A percentile compares a stretch with the other conserved stretches of the same genome.
phyloP scores from a whole-genome alignment of 1,140 invertebrate species.

The Philopotamus ludificatus region DNA sequence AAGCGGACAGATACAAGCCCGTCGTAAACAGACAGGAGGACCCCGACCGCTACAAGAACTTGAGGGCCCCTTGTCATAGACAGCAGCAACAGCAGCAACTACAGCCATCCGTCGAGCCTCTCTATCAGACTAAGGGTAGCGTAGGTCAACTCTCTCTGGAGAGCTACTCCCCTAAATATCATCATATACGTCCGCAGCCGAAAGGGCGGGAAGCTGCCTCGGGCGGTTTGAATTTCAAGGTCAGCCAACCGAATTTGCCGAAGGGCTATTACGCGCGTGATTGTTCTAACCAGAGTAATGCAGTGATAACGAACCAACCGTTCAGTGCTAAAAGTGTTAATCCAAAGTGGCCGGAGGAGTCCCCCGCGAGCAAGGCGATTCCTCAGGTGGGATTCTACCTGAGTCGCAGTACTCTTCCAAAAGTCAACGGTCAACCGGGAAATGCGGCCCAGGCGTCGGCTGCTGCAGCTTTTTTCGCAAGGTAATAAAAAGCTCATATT shows the following conservation, averaged over 20 bases:
- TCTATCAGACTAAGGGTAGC: slow-evolving; percentile 38
- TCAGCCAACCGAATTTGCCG: neutral
- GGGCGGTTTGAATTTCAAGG: neutral
- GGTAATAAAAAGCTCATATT: too few relatives aligned
- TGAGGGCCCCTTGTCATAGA: slow-evolving; percentile 28
- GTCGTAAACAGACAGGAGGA: slow-evolving; percentile 14
- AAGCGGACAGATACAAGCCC: neutral
- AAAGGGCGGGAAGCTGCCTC: slow-evolving; percentile 20
- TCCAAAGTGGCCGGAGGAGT: slow-evolving; percentile 16
- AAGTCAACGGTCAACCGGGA: slow-evolving; percentile 36
- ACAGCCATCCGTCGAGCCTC: slow-evolving; percentile 49
- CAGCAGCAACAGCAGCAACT: too few relatives aligned
- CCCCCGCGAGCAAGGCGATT: neutral
- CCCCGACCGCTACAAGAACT: slow-evolving; percentile 28
- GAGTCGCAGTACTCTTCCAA: slow-evolving; percentile 29
- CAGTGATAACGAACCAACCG: neutral
- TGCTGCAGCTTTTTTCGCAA: slow-evolving; percentile 41
- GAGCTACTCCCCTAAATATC: slow-evolving; percentile 56
- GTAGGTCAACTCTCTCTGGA: slow-evolving; percentile 49
- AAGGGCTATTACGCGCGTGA: slow-evolving; percentile 18
- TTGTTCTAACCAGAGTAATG: slow-evolving; percentile 22
- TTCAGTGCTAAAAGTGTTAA: neutral
- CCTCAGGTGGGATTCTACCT: slow-evolving; percentile 23
- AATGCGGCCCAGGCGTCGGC: slow-evolving; percentile 40
- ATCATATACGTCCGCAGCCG: slow-evolving; percentile 51